Evolutionary conservation across 2,113 vertebrate species (phyloP).

Genomic region (Notothenia rossii): DNA sequence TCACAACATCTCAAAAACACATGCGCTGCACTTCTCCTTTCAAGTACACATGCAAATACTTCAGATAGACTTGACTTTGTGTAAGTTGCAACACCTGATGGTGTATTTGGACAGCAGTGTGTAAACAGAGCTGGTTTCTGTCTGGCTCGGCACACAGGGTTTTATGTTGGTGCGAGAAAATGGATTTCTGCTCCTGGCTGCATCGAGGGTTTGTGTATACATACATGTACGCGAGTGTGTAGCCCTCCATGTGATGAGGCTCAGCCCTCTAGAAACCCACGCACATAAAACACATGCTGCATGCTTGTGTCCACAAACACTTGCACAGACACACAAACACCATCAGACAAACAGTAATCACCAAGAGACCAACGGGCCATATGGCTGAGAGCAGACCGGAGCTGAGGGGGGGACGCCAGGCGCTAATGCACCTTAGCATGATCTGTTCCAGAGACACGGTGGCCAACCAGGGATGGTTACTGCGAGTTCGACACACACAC

Average conservation of each 20-base stretch:
- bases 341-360: conserved; percentile 73
- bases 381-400: conserved; percentile 45
- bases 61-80: conserved; percentile 23
- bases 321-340: conserved; percentile 63
- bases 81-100: conserved; percentile 41
- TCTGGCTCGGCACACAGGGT: conserved; percentile 30
- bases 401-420: conserved; percentile 35
- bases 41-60: conserved; percentile 10
- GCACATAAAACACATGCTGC: conserved; percentile 42
- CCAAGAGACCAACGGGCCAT: conserved; percentile 48
- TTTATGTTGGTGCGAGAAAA: conserved; percentile 49
- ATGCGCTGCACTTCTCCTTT: neutral
- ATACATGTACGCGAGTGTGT: conserved; percentile 9
- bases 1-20: conserved; percentile 24
- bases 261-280: conserved; percentile 67
- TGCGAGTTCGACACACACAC: conserved; percentile 26
- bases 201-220: conserved; percentile 49
- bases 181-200: conserved; percentile 20
- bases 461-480: conserved; percentile 46
- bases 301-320: conserved; percentile 46
- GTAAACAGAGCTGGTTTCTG: conserved; percentile 62
- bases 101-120: conserved; percentile 42
- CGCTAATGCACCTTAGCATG: conserved; percentile 64
- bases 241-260: conserved; percentile 50
- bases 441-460: conserved; percentile 69